Conservation (phyloP, 2,113 vertebrate species). For the Paradisaea rubra region DNA sequence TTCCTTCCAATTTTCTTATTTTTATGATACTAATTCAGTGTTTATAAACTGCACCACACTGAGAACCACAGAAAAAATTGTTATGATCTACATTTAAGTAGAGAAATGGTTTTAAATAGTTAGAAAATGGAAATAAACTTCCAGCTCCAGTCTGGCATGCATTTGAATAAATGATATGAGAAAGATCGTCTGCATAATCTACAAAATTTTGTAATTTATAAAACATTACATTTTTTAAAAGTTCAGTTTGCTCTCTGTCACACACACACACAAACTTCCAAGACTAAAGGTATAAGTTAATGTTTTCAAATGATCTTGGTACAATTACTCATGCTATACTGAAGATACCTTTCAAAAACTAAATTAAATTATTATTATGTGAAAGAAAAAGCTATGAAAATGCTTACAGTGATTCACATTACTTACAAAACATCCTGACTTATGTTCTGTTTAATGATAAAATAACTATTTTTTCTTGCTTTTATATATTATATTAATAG, state of each 20-base stretch:
- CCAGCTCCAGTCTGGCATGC: neutral
- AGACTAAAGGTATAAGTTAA: neutral
- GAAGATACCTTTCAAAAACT: neutral
- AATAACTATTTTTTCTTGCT: neutral
- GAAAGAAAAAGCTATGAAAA: neutral
- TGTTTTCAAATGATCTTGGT: neutral
- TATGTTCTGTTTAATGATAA: neutral
- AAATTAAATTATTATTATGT: neutral
- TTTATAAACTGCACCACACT: neutral
- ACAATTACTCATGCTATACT: neutral
- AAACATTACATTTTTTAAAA: neutral
- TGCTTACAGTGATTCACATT: neutral
- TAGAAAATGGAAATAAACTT: neutral
- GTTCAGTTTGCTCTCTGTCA: neutral
- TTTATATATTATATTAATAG: neutral
- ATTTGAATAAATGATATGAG: neutral
- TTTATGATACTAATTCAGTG: neutral
- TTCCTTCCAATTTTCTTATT: neutral
- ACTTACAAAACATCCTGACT: neutral
- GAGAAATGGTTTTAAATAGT: neutral
- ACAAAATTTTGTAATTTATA: neutral
- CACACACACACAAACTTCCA: neutral
- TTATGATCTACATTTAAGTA: neutral
- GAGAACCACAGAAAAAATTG: neutral
- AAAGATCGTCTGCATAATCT: neutral